phyloP scores from a whole-genome alignment of 2,888 invertebrate species.

The Deroplatys truncata region DNA sequence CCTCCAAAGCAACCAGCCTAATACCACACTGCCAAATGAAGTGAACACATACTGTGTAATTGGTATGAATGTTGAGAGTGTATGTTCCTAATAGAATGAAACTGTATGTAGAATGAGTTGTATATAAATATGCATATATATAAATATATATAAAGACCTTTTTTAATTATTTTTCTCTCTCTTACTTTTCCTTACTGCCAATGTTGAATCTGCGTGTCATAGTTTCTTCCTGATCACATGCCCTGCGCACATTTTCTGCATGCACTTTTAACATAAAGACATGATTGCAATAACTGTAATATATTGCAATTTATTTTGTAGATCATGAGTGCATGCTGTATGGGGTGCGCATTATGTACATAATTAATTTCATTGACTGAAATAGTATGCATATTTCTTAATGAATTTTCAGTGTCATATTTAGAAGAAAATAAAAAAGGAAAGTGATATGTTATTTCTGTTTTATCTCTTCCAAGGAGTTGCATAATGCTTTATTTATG shows the following conservation, averaged over 20 bases:
- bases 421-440: background rate
- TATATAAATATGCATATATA: background rate
- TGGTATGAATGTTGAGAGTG: background rate
- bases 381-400: background rate
- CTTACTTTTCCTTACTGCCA: background rate
- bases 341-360: background rate
- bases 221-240: constrained; percentile 2
- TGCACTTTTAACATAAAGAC: background rate
- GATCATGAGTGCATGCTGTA: background rate
- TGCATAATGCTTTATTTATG: background rate
- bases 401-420: background rate
- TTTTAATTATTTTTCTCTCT: background rate
- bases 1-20: constrained; percentile 1
- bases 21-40: constrained; percentile 11
- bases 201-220: background rate
- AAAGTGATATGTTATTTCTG: background rate
- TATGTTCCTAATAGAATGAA: background rate
- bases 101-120: background rate
- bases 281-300: background rate
- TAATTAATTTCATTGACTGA: background rate
- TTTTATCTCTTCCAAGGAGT: background rate
- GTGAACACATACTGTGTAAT: background rate
- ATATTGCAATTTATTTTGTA: background rate
- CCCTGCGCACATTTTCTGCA: constrained; percentile 1
- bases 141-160: background rate